Evolutionary conservation across 2,113 vertebrate species (phyloP).

Genomic region (Nothocercus julius): DNA sequence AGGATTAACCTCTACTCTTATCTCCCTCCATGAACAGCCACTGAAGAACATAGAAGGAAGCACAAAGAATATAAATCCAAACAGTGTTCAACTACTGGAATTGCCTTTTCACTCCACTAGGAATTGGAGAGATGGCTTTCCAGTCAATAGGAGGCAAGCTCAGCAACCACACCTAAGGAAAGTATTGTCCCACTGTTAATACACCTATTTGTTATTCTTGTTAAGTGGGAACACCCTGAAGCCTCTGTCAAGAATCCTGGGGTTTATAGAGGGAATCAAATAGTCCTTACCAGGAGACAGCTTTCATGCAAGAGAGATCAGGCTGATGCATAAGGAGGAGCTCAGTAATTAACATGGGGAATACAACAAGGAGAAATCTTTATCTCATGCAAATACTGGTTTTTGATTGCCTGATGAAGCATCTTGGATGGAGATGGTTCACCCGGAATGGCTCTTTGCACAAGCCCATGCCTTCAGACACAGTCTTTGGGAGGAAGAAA

Average conservation of each 20-base stretch:
- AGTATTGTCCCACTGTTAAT: fast-evolving
- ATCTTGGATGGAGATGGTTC: background rate
- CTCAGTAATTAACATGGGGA: fast-evolving
- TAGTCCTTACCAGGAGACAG: background rate
- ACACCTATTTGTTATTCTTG: background rate
- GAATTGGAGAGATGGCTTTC: background rate
- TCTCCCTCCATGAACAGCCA: background rate
- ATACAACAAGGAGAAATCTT: background rate
- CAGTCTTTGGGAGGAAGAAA: background rate
- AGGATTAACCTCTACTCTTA: background rate
- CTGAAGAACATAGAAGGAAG: background rate
- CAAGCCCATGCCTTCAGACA: background rate
- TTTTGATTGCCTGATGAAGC: background rate
- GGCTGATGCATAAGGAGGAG: background rate
- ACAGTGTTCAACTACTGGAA: background rate
- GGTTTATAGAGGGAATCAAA: background rate
- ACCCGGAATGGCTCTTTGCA: background rate
- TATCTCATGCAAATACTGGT: background rate
- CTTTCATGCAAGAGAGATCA: background rate
- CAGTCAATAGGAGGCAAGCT: background rate
- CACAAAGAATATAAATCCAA: background rate
- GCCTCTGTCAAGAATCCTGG: background rate
- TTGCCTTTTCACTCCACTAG: background rate
- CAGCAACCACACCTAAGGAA: background rate
- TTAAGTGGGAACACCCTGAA: background rate